A percentile compares a stretch with the other conserved stretches of the same genome.
Evolutionary conservation across 2,888 invertebrate species (phyloP).

Genomic region (Ophion ventricosus): DNA sequence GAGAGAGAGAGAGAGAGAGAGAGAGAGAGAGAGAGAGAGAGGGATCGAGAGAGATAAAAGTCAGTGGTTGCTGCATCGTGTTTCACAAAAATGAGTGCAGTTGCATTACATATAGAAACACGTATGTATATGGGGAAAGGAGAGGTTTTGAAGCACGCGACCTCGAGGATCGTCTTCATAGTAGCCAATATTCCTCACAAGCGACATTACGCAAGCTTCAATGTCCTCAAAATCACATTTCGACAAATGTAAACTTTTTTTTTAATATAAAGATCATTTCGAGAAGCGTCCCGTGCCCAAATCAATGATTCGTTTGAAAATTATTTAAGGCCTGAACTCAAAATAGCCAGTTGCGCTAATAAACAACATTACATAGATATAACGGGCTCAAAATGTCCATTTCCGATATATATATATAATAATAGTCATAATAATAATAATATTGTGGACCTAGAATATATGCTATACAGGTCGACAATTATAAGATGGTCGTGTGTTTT

Average conservation of each 20-base stretch:
- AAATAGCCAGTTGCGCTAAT: not conserved
- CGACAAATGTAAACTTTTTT: not conserved
- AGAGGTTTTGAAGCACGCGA: not conserved
- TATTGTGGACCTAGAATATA: too few relatives aligned
- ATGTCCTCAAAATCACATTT: not conserved
- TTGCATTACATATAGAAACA: conserved; percentile 30
- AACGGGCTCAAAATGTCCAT: not conserved
- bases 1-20: conserved; percentile 18
- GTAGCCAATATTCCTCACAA: not conserved
- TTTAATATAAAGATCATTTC: not conserved
- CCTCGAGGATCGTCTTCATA: not conserved
- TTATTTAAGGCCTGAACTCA: not conserved
- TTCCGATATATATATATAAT: not conserved
- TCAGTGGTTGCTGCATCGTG: conserved; percentile 44
- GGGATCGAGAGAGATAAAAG: conserved; percentile 16
- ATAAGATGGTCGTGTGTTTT: too few relatives aligned
- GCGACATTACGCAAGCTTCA: not conserved
- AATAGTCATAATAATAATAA: too few relatives aligned
- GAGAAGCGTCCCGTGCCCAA: not conserved
- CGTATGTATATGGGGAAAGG: not conserved
- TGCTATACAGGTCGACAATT: too few relatives aligned
- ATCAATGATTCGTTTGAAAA: not conserved
- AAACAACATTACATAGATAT: not conserved
- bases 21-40: conserved; percentile 21
- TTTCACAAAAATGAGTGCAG: conserved; percentile 48